phyloP scores from a whole-genome alignment of 2,797 vertebrate genomes.

The Tauraco hartlaubi region DNA sequence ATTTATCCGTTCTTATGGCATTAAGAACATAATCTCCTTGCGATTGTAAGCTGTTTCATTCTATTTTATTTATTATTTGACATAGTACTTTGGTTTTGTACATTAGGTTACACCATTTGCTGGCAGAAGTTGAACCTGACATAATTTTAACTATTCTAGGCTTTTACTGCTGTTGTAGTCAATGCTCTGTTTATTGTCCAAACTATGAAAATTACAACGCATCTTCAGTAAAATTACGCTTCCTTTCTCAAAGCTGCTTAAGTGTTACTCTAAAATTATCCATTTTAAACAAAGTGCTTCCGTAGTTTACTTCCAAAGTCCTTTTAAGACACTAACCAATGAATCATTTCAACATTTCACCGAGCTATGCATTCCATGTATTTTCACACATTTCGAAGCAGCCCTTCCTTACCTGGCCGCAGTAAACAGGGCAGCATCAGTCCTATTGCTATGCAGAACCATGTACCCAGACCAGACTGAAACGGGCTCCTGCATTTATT shows the following conservation, averaged over 20 bases:
- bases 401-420: background rate
- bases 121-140: background rate
- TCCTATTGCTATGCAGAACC: background rate
- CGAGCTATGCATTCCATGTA: background rate
- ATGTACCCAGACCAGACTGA: background rate
- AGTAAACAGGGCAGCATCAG: background rate
- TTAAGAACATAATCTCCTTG: constrained; percentile 66
- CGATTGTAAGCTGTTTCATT: constrained; percentile 29
- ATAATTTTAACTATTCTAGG: background rate
- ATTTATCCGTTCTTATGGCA: constrained; percentile 42
- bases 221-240: background rate
- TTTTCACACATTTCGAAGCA: background rate
- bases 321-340: background rate
- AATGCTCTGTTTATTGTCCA: background rate
- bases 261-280: background rate
- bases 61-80: constrained; percentile 55
- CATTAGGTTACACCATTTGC: background rate
- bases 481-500: background rate
- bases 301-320: background rate
- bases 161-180: background rate
- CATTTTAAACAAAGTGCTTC: background rate
- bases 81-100: background rate
- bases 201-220: background rate
- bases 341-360: background rate
- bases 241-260: background rate